Conservation (phyloP, 92 coral and sea anemone species). For the Virgularia gustaviana region DNA sequence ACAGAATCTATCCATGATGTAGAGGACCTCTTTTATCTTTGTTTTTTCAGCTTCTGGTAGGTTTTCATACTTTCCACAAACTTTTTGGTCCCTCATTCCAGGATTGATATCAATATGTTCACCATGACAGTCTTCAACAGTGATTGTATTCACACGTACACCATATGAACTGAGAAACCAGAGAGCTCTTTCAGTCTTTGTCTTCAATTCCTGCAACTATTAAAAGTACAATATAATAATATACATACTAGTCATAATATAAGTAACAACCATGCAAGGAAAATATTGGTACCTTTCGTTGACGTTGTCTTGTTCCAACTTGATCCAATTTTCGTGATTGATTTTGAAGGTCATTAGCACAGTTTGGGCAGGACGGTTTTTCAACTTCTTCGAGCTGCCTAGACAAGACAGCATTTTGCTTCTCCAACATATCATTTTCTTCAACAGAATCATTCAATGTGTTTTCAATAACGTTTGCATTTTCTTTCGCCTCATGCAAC, state of each 20-base stretch:
- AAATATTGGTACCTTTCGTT: slow-evolving; percentile 11
- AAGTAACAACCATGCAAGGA: no score
- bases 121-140: background rate
- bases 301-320: slow-evolving; percentile 16
- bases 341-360: background rate
- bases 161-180: background rate
- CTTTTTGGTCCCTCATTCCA: background rate
- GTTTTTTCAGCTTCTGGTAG: slow-evolving; percentile 21
- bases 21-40: slow-evolving; percentile 8
- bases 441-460: background rate
- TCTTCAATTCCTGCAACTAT: background rate
- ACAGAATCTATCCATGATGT: no score
- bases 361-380: background rate
- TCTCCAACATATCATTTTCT: background rate
- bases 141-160: background rate
- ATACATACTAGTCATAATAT: background rate
- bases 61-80: slow-evolving; percentile 26
- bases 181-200: background rate
- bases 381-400: background rate
- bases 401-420: background rate
- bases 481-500: background rate
- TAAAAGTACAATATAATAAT: background rate
- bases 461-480: background rate
- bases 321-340: background rate
- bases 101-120: background rate